phyloP scores from a whole-genome alignment of 2,888 invertebrate genomes.

The Oscheius sp. region DNA sequence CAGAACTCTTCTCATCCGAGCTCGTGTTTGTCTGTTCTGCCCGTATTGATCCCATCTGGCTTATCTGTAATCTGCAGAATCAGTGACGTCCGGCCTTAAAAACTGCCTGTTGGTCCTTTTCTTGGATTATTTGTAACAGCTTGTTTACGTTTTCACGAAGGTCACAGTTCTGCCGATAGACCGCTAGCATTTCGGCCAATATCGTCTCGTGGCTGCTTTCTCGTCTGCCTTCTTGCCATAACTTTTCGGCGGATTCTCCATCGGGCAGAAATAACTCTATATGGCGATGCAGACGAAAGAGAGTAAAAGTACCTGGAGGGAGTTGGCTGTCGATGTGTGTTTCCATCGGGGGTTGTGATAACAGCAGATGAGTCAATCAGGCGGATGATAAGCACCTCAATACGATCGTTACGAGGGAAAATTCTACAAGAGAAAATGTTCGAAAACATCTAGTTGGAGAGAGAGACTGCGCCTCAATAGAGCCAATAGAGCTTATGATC shows the following conservation, averaged over 20 bases:
- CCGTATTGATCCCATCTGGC: slow-evolving; percentile 5
- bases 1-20: neutral
- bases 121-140: slow-evolving; percentile 8
- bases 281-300: neutral
- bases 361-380: slow-evolving; percentile 7
- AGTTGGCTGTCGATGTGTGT: slow-evolving; percentile 8
- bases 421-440: neutral
- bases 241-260: neutral
- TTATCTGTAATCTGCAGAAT: neutral
- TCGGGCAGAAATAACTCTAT: neutral
- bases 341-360: slow-evolving; percentile 22
- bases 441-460: neutral
- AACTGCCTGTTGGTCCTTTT: slow-evolving; percentile 11
- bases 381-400: neutral
- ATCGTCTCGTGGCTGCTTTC: slow-evolving; percentile 18
- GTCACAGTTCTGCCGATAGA: slow-evolving; percentile 23
- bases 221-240: slow-evolving; percentile 6
- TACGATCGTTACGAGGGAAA: neutral
- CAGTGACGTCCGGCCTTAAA: neutral
- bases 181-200: slow-evolving; percentile 10
- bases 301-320: neutral
- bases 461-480: slow-evolving; percentile 12
- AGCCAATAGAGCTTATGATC: slow-evolving; percentile 29
- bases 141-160: slow-evolving; percentile 17
- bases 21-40: neutral